Evolutionary conservation across 2,797 vertebrate genomes (phyloP), one percentile per base, ranked within the genome.

Genomic region (Squalus acanthias): DNA sequence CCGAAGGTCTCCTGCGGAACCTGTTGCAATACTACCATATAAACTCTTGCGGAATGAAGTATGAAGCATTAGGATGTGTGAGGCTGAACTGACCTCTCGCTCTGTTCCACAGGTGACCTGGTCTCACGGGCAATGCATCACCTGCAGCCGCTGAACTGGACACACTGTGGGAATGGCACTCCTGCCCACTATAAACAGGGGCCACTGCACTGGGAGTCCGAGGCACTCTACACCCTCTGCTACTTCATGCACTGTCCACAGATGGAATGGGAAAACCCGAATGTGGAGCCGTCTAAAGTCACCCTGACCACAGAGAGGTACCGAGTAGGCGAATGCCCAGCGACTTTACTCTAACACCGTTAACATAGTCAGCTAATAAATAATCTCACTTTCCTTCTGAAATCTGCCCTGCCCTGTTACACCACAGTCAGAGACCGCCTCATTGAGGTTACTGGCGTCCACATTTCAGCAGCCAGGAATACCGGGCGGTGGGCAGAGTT

Each of bases 211-310:
- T 99, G 99, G 99, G 98, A 99, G 46, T 99, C 99, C 0, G 99
- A 99, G 97, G 99, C 99, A 9, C 98, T 99, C 94, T 99, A 99
- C 97, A 99, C 99, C 0, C 99, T 99, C 72, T 99, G 99, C 97
- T 99, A 99, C 97, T 99, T 99, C 98, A 99, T 99, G 99, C 99
- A 99, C 98, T 99, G 99, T 96, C 99, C 99, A 0, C 99, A 99
- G 96, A 99, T 99, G 98, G 99, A 99, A 97, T 99, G 99, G 99
- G 99, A 99, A 97, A 99, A 99, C 97, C 99, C 99, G 92, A 99
- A 99, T 0, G 98, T 99, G 96, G 99, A 99, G 96, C 99, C 99
- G 0, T 99, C 99, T 24, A 99, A 99, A 98, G 98, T 99, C 96
- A 99, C 98, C 0, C 98, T 99, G 95, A 99, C 99, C 97, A 99